phyloP scores from a whole-genome alignment of 1,140 invertebrate genomes.

The Pinna nobilis region DNA sequence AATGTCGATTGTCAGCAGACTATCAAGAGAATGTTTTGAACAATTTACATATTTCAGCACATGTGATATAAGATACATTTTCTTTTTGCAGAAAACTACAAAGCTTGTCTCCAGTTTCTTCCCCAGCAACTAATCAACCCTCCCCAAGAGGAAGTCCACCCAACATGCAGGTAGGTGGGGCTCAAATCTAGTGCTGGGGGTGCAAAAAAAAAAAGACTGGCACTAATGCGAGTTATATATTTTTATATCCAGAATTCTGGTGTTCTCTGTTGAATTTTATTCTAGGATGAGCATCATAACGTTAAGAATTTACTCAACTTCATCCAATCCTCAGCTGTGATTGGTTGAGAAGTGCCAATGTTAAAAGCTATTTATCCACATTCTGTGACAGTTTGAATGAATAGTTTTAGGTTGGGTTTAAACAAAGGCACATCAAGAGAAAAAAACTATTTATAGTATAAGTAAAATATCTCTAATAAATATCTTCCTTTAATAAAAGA shows the following conservation, averaged over 20 bases:
- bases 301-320: too few relatives aligned
- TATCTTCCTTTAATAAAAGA: neutral
- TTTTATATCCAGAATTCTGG: neutral
- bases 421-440: neutral
- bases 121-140: constrained; percentile 35
- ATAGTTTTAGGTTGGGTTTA: too few relatives aligned
- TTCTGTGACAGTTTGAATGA: too few relatives aligned
- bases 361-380: too few relatives aligned
- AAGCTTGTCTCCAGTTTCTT: constrained; percentile 38
- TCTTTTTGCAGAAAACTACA: constrained; percentile 37
- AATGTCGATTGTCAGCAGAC: neutral
- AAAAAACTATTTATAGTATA: neutral
- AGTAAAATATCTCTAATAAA: neutral
- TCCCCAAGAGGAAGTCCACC: constrained; percentile 38
- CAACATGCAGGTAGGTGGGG: constrained; percentile 28
- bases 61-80: neutral
- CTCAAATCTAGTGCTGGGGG: neutral
- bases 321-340: too few relatives aligned
- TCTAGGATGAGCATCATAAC: neutral
- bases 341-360: too few relatives aligned
- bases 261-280: neutral
- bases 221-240: neutral
- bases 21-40: neutral
- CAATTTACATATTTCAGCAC: neutral
- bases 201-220: neutral